Evolutionary conservation across 2,113 vertebrate species (phyloP).

Genomic region (Crotalus helleri): DNA sequence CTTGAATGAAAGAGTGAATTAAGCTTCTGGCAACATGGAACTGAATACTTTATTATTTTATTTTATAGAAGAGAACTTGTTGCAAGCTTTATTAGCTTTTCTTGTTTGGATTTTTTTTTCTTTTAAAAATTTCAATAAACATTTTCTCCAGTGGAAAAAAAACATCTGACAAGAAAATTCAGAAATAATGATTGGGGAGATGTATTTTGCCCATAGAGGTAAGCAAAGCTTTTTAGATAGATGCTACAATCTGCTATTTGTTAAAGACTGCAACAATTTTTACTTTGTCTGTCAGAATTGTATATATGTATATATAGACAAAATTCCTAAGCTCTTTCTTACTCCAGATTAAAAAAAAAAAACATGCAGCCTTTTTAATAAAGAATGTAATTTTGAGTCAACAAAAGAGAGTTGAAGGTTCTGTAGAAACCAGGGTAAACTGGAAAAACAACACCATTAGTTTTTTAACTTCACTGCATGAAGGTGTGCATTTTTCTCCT

Average conservation of each 20-base stretch:
- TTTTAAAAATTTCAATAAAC: background rate
- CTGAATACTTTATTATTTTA: background rate
- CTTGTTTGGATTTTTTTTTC: background rate
- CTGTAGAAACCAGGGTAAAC: background rate
- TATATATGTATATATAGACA: background rate
- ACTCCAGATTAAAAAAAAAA: background rate
- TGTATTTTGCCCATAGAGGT: background rate
- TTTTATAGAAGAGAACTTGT: background rate
- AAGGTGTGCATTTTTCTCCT: background rate
- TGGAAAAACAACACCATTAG: background rate
- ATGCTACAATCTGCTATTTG: background rate
- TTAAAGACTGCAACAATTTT: conserved; percentile 1
- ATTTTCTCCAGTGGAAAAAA: background rate
- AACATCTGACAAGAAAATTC: background rate
- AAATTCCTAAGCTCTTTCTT: background rate
- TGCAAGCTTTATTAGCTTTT: background rate
- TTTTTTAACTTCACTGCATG: background rate
- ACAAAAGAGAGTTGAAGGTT: background rate
- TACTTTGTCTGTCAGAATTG: background rate
- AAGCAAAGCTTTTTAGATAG: background rate
- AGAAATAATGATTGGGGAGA: background rate
- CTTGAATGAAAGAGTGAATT: background rate
- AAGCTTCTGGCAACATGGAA: background rate
- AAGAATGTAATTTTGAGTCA: background rate
- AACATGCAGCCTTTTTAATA: background rate